These are phyloP conservation scores for Drosophila greeni DNA, from an alignment of 2,888 invertebrate genomes.

Conservation along the genomic window DNA sequence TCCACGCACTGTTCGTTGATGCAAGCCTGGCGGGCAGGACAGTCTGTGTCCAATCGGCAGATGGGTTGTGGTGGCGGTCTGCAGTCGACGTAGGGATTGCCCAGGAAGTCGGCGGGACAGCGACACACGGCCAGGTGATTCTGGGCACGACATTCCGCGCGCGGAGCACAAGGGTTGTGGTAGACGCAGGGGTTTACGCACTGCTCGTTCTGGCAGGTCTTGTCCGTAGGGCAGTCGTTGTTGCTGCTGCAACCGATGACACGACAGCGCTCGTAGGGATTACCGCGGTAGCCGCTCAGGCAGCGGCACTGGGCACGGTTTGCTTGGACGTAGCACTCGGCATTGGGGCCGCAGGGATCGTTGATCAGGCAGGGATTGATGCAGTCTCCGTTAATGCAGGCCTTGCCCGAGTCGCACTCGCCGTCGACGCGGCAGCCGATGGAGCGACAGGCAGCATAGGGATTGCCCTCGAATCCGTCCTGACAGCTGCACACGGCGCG, in stretches of 20 bases:
- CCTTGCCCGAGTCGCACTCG: slow-evolving; percentile 90
- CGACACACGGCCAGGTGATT: slow-evolving; percentile 92
- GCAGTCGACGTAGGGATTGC: slow-evolving; percentile 91
- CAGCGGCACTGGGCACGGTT: slow-evolving; percentile 89
- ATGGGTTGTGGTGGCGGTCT: slow-evolving; percentile 85
- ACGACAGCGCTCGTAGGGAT: slow-evolving; percentile 86
- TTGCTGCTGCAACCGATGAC: slow-evolving; percentile 91
- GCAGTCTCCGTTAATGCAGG: slow-evolving; percentile 91
- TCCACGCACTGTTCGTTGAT: slow-evolving; percentile 89
- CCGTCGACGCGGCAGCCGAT: slow-evolving; percentile 90
- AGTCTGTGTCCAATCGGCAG: slow-evolving; percentile 90
- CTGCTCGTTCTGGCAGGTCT: slow-evolving; percentile 90
- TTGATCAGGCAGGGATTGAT: slow-evolving; percentile 90
- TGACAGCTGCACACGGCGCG: slow-evolving; percentile 92
- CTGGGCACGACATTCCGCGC: slow-evolving; percentile 88
- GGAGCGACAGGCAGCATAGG: slow-evolving; percentile 87
- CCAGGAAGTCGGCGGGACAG: slow-evolving; percentile 86
- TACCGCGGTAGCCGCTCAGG: slow-evolving; percentile 88
- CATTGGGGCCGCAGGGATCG: slow-evolving; percentile 89
- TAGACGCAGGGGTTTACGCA: slow-evolving; percentile 91
- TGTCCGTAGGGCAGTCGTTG: slow-evolving; percentile 91
- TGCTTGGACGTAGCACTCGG: slow-evolving; percentile 88
- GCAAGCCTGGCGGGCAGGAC: slow-evolving; percentile 88
- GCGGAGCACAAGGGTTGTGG: slow-evolving; percentile 86
- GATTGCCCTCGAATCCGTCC: slow-evolving; percentile 91